These are phyloP conservation scores for Ceyx margarethae DNA, from an alignment of 2,113 vertebrate species.

Conservation along the genomic window DNA sequence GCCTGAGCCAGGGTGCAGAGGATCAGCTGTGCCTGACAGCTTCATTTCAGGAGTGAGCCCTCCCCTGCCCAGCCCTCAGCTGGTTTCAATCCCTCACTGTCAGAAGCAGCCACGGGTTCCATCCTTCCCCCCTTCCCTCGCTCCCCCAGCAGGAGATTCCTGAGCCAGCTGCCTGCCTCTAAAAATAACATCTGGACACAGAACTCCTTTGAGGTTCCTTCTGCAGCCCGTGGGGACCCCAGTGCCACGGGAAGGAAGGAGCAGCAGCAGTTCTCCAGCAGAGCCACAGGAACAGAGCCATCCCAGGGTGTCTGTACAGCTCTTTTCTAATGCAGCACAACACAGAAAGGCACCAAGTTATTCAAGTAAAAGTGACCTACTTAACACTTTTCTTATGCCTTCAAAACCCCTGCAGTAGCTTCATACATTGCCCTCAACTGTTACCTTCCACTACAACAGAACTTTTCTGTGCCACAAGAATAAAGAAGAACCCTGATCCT, in stretches of 20 bases:
- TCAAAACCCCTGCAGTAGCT: too few relatives aligned
- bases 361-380: too few relatives aligned
- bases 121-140: not conserved
- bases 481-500: too few relatives aligned
- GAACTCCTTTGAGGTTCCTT: constrained; percentile 22
- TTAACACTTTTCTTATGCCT: too few relatives aligned
- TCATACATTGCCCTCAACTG: too few relatives aligned
- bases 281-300: too few relatives aligned
- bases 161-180: not conserved
- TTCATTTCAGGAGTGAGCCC: not conserved
- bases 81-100: not conserved
- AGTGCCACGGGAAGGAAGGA: not conserved
- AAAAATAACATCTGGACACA: not conserved
- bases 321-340: too few relatives aligned
- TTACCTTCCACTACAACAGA: too few relatives aligned
- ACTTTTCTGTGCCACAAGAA: too few relatives aligned
- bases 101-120: not conserved
- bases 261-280: not conserved
- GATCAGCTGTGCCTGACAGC: not conserved
- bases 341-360: too few relatives aligned
- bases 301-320: too few relatives aligned
- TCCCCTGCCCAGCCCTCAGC: not conserved
- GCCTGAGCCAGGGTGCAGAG: not conserved
- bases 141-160: not conserved
- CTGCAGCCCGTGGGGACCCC: constrained; percentile 1